These are phyloP conservation scores for Ochropacha duplaris DNA, from an alignment of 2,888 invertebrate genomes.

Conservation along the genomic window DNA sequence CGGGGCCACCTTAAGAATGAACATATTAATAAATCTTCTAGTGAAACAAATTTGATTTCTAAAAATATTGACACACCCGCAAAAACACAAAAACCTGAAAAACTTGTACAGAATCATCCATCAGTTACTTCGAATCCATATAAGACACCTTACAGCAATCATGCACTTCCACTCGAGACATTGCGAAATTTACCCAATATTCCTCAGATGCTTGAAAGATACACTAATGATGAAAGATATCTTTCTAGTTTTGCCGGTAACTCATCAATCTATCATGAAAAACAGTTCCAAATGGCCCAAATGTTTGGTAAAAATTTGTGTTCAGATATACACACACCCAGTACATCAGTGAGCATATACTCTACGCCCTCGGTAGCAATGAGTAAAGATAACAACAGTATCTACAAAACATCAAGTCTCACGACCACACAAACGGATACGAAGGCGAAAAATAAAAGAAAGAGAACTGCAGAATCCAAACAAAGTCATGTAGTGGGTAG, in stretches of 20 bases:
- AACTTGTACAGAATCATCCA: constrained; percentile 64
- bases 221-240: constrained; percentile 81
- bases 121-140: constrained; percentile 66
- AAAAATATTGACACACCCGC: constrained; percentile 58
- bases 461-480: constrained; percentile 61
- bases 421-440: constrained; percentile 49
- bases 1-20: constrained; percentile 61
- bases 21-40: constrained; percentile 46
- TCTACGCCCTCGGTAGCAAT: constrained; percentile 60
- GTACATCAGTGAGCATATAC: constrained; percentile 59
- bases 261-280: constrained; percentile 81
- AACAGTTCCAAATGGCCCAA: constrained; percentile 83
- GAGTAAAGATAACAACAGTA: constrained; percentile 61
- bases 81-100: constrained; percentile 67
- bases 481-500: constrained; percentile 59
- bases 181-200: constrained; percentile 82
- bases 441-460: constrained; percentile 64
- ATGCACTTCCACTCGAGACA: constrained; percentile 75
- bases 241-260: constrained; percentile 74
- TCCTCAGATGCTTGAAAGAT: constrained; percentile 84
- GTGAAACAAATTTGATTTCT: constrained; percentile 45
- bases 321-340: constrained; percentile 62
- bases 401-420: constrained; percentile 55
- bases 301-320: constrained; percentile 80
- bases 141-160: constrained; percentile 65